Percentiles rank a stretch among this genome's conserved stretches.
Conservation (phyloP, 2,113 vertebrate genomes). For the Nothocercus nigrocapillus region DNA sequence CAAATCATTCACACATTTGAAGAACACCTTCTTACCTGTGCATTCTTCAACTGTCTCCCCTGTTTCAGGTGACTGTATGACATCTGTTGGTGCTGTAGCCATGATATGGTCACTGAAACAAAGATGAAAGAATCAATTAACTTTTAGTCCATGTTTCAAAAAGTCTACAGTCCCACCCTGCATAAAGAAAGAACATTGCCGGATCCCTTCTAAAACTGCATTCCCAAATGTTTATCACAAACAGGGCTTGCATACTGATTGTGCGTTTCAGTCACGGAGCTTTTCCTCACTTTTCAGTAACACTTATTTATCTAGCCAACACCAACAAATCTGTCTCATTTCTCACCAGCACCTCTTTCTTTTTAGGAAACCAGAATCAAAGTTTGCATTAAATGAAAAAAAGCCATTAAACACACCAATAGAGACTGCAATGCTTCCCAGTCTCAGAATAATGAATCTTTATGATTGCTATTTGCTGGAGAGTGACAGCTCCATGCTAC, state of each 20-base stretch:
- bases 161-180: background rate
- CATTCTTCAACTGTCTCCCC: slow-evolving; percentile 80
- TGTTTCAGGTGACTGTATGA: slow-evolving; percentile 70
- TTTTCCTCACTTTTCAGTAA: background rate
- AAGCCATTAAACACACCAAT: background rate
- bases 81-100: slow-evolving; percentile 78
- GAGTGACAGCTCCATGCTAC: background rate
- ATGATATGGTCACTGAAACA: slow-evolving; percentile 83
- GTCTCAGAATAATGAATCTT: background rate
- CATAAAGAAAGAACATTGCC: background rate
- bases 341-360: background rate
- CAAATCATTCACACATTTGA: background rate
- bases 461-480: background rate
- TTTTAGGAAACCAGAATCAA: slow-evolving; percentile 3
- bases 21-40: slow-evolving; percentile 76
- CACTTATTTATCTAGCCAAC: background rate
- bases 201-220: background rate
- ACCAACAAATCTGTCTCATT: background rate
- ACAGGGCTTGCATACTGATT: background rate
- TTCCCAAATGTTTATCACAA: background rate
- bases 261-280: background rate
- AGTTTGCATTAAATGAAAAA: background rate
- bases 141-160: background rate
- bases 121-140: slow-evolving; percentile 20
- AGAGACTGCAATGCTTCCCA: background rate